These are phyloP conservation scores for Esox niger DNA, from an alignment of 2,113 vertebrate genomes.

Conservation along the genomic window DNA sequence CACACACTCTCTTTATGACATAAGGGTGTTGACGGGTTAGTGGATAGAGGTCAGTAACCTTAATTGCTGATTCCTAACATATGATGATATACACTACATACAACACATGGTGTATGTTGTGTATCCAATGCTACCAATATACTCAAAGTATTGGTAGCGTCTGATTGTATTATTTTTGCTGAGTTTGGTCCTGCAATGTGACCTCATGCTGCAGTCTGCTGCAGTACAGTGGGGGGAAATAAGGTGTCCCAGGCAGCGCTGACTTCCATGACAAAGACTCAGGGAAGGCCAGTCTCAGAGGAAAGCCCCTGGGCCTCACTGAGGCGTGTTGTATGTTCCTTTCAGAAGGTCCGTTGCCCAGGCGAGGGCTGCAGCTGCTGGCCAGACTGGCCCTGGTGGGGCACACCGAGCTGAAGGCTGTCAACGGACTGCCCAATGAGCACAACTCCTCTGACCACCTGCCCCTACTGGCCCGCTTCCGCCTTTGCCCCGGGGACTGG, in stretches of 20 bases:
- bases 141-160: too few species aligned
- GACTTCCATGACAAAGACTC: neutral
- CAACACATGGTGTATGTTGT: neutral
- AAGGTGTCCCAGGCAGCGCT: neutral
- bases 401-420: constrained; percentile 79
- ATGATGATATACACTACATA: neutral
- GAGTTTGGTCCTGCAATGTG: constrained; percentile 1
- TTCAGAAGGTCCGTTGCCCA: constrained; percentile 53
- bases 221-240: constrained; percentile 15
- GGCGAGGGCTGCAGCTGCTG: constrained; percentile 82
- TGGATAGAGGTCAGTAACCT: too few species aligned
- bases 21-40: constrained; percentile 11
- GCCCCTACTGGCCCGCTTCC: constrained; percentile 85
- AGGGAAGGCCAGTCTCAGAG: neutral
- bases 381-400: constrained; percentile 83
- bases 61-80: too few species aligned
- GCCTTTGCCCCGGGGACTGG: constrained; percentile 71
- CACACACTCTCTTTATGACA: too few species aligned
- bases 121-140: too few species aligned
- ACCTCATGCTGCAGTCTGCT: constrained; percentile 17
- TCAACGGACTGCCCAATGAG: constrained; percentile 86
- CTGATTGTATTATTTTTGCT: constrained; percentile 1
- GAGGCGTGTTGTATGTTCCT: constrained; percentile 8
- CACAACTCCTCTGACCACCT: constrained; percentile 91
- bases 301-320: neutral